Evolutionary conservation across 2,797 vertebrate species (phyloP), one percentile per base, ranked within the genome.

Genomic region (Enteromius paludinosus): DNA sequence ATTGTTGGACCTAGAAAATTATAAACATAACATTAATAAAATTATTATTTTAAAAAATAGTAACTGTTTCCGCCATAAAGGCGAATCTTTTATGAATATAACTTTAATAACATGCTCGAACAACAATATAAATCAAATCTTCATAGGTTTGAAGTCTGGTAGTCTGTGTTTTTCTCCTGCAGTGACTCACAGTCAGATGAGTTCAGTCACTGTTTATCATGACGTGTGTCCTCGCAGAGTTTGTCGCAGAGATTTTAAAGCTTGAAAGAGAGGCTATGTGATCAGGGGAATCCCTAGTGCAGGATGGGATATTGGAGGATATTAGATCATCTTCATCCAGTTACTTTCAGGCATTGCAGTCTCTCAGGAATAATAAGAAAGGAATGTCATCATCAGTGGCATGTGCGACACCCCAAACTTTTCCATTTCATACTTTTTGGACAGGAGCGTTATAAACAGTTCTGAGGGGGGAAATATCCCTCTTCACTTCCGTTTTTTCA

Each of bases 171-270:
- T 1, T 80, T 71, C 38, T 30, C 23, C 80, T 68, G 41, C 23
- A 45, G 18, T 73, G 56, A 73, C 69, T 72, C 69, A 79, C 3
- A 35, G 61, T 83, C 81, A 56, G 65, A 23, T 79, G 61, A 75
- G 70, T 66, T 83, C 25, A 47, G 76, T 72, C 35, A 38, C 70
- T 47, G n/a, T 45, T 79, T 75, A 59, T 68, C 25, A 1, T 59
- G 83, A 68, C 20, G 5, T 74, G 82, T 66, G 30, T 69, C 52
- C 76, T 64, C n/a, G 43, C 66, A 59, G 18, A 11, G 70, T 79
- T 84, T n/a, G 69, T 64, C n/a, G 43, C 66, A 59, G 18, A 11
- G 70, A 75, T 84, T n/a, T 43, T 45, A 23, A 66, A 54, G 35
- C 45, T 59, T 79, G 20, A 78, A 73, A 43, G 23, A 65, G 33